Percentiles rank a stretch among this genome's conserved stretches.
Evolutionary conservation across 2,113 vertebrate genomes (phyloP).

Genomic region (Xenotilapia flavipinnis): DNA sequence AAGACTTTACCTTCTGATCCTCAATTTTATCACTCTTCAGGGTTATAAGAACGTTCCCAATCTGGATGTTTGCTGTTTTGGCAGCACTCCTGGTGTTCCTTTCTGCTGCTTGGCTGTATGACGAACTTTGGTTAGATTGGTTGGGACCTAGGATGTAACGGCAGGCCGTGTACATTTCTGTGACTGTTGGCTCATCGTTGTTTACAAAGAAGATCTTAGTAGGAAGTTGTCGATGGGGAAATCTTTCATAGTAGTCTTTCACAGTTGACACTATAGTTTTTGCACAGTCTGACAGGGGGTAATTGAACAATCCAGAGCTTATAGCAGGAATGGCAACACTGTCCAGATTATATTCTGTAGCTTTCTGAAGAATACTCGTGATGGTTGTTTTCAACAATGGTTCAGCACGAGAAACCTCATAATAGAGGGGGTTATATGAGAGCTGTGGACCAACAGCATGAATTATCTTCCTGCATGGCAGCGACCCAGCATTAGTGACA

Average conservation of each 20-base stretch:
- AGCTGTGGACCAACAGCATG: fast-evolving
- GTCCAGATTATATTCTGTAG: fast-evolving
- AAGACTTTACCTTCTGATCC: neutral
- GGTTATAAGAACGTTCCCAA: fast-evolving
- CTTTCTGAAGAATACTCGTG: too few species aligned
- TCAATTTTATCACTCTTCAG: neutral
- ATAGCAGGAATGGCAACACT: conserved; percentile 87
- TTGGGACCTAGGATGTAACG: neutral
- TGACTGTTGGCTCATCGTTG: conserved; percentile 52
- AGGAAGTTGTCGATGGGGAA: neutral
- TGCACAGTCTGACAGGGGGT: conserved; percentile 75
- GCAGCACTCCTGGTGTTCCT: neutral
- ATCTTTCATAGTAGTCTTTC: neutral
- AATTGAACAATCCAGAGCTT: conserved; percentile 82
- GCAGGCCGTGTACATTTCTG: neutral
- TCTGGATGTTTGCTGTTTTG: neutral
- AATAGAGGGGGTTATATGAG: too few species aligned
- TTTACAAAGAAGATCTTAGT: conserved; percentile 68
- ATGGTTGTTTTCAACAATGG: fast-evolving
- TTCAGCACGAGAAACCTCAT: neutral
- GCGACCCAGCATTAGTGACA: fast-evolving
- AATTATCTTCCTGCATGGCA: fast-evolving
- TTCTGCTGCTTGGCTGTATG: neutral
- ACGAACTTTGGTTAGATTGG: neutral
- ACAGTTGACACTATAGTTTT: conserved; percentile 69